Conservation (phyloP, 2,113 vertebrate species). For the Microtus pennsylvanicus region DNA sequence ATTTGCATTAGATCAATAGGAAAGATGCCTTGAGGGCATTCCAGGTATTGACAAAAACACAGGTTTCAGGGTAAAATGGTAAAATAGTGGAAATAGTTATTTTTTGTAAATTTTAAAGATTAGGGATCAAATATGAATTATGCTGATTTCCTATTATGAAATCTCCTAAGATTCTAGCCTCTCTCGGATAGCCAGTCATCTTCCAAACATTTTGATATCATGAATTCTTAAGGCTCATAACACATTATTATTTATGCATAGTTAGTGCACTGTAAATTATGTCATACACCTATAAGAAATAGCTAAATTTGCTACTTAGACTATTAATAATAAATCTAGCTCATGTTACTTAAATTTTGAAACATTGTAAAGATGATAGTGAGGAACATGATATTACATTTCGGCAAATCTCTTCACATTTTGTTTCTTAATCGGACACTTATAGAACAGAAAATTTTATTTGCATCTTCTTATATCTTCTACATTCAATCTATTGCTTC, state of each 20-base stretch:
- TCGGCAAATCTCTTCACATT: not conserved
- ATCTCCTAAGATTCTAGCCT: not conserved
- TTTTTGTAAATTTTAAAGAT: not conserved
- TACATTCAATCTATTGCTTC: not conserved
- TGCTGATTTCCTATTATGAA: not conserved
- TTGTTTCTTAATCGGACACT: not conserved
- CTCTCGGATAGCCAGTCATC: not conserved
- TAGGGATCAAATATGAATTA: not conserved
- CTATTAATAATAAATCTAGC: slow-evolving; percentile 14
- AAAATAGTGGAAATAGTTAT: not conserved
- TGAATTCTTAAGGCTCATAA: not conserved
- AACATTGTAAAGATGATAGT: not conserved
- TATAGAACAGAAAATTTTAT: not conserved
- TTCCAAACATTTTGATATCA: not conserved
- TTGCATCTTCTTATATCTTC: not conserved
- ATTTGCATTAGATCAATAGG: not conserved
- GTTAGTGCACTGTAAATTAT: not conserved
- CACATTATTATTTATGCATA: not conserved
- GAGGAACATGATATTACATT: not conserved
- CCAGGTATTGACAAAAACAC: not conserved
- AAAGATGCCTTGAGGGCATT: not conserved
- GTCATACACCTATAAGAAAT: not conserved
- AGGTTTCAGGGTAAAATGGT: not conserved
- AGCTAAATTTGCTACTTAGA: not conserved
- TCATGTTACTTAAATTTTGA: not conserved